These are phyloP conservation scores for Gortyna flavago DNA, from an alignment of 2,888 invertebrate species.

Conservation along the genomic window DNA sequence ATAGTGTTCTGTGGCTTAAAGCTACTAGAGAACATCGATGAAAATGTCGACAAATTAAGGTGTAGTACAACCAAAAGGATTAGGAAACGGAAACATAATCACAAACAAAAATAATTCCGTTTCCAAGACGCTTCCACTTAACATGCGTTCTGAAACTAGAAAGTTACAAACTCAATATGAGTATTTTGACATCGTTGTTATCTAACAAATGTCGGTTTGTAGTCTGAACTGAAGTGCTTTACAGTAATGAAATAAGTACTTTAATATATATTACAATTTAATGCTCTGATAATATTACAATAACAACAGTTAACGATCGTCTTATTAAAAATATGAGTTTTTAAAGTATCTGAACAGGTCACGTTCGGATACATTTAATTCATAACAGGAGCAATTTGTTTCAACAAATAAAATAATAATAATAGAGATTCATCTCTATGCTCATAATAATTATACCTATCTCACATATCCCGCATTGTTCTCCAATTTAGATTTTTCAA, in stretches of 20 bases:
- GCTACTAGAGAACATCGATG: conserved; percentile 11
- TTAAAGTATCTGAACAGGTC: conserved; percentile 38
- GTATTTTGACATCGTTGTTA: not conserved
- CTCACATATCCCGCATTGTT: not conserved
- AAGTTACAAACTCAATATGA: no score
- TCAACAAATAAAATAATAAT: no score
- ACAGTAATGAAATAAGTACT: not conserved
- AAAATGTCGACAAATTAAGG: conserved; percentile 10
- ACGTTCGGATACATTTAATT: conserved; percentile 45
- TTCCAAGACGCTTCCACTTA: conserved; percentile 58
- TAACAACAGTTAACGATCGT: not conserved
- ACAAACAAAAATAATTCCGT: conserved; percentile 55
- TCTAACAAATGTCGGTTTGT: not conserved
- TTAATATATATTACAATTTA: not conserved
- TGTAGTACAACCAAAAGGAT: conserved; percentile 17
- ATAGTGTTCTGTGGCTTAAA: no score
- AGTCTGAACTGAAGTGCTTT: not conserved
- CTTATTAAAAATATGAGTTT: not conserved
- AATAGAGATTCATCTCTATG: no score
- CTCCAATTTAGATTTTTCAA: not conserved
- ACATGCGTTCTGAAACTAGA: conserved; percentile 50
- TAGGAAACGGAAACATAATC: conserved; percentile 67
- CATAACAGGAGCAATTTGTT: no score
- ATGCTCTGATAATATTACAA: not conserved
- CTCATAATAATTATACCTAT: no score